Evolutionary conservation across 1,140 invertebrate genomes (phyloP), one percentile per base, ranked within the genome.

Genomic region (Chironomus tepperi): DNA sequence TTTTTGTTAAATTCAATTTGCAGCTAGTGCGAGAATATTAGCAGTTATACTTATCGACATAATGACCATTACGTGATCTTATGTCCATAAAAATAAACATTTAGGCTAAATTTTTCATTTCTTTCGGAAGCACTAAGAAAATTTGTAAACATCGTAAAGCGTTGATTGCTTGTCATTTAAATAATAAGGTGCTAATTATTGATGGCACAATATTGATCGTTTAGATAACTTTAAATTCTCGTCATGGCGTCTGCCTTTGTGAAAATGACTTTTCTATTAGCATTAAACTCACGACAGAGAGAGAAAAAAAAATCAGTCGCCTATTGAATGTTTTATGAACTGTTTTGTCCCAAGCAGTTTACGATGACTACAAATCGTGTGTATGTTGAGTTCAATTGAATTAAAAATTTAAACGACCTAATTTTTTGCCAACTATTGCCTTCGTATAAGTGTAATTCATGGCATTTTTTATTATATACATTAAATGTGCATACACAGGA

Each of bases 321-420:
- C 24, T 34, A 34, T 34, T 34, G 24, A 34, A 34, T 34, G 24
- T 34, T 34, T 34, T 34, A 34, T 34, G 24, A 34, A 5, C 24
- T 34, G 24, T 34, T 34, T 57, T 15, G 47, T 57, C 12, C 47
- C 47, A 57, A n/a, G 47, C 47, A 57, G 47, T 57, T 57, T 34
- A 34, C 24, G 24, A 34, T 34, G 24, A 34, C 24, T 34, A 34
- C 24, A 34, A 34, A 34, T 34, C 47, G n/a, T 57, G 47, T 57
- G n/a, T n/a, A n/a, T n/a, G n/a, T n/a, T 15, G 47, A n/a, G 47
- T n/a, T 57, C 47, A 57, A 57, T 57, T 57, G 47, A 57, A n/a
- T 57, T 57, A n/a, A n/a, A 57, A 57, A 57, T 57, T 57, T 57
- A n/a, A 57, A 57, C n/a, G 47, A 57, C 47, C 47, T 57, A 12